These are phyloP conservation scores for Pomacea canaliculata DNA, from an alignment of 2,888 invertebrate genomes.

Conservation along the genomic window DNA sequence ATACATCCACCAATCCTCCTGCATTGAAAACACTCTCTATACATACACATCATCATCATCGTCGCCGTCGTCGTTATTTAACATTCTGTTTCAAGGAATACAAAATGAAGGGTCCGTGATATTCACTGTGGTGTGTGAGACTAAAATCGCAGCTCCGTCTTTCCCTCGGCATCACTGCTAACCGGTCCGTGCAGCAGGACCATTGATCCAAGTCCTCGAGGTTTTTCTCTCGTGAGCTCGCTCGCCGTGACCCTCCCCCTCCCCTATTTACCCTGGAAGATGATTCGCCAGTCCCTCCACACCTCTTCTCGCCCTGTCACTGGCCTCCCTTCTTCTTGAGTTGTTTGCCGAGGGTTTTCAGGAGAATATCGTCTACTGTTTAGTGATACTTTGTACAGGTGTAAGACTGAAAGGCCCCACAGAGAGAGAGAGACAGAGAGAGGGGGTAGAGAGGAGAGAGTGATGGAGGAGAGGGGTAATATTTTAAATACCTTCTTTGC, in stretches of 20 bases:
- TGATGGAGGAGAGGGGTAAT: not conserved
- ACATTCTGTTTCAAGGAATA: too few species aligned
- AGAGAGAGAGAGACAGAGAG: too few species aligned
- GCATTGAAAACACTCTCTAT: too few species aligned
- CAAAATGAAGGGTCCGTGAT: too few species aligned
- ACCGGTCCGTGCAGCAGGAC: too few species aligned
- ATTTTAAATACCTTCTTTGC: not conserved
- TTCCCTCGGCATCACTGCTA: too few species aligned
- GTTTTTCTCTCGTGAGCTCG: not conserved
- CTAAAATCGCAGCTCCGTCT: too few species aligned
- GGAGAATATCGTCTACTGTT: conserved; percentile 3
- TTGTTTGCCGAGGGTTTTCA: conserved; percentile 7
- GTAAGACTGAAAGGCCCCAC: too few species aligned
- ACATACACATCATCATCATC: too few species aligned
- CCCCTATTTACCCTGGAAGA: not conserved
- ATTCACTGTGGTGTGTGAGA: too few species aligned
- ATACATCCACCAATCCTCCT: too few species aligned
- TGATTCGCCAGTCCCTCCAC: not conserved
- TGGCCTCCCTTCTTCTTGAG: not conserved
- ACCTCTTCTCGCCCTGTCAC: not conserved
- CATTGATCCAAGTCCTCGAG: not conserved
- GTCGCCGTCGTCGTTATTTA: too few species aligned
- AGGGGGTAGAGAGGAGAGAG: not conserved
- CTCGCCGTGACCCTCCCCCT: not conserved
- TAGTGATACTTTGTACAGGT: conserved; percentile 1